Conservation (phyloP, 1,140 invertebrate species). For the Adoxophyes honmai region DNA sequence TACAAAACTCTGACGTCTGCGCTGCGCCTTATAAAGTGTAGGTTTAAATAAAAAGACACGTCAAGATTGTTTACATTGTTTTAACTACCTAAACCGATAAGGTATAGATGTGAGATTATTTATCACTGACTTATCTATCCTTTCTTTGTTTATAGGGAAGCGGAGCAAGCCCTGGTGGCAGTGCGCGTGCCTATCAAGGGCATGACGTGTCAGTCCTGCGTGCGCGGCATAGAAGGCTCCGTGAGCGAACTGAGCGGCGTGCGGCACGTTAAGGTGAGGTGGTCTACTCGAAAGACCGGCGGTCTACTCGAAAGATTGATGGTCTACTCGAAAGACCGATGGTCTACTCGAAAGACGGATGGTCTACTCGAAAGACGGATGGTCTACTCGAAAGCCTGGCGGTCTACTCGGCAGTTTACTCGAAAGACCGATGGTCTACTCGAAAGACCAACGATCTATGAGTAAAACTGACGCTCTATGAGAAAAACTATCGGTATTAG, state of each 20-base stretch:
- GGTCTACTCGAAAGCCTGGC: too few species aligned
- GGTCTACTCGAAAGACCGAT: neutral
- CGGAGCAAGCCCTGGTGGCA: slow-evolving; percentile 47
- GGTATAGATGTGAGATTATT: too few species aligned
- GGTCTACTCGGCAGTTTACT: neutral
- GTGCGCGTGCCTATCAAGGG: slow-evolving; percentile 82
- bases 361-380: neutral
- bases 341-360: slow-evolving; percentile 13
- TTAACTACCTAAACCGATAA: too few species aligned
- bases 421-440: neutral
- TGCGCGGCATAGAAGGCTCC: slow-evolving; percentile 84
- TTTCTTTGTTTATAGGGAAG: slow-evolving; percentile 45
- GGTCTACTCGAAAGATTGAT: slow-evolving; percentile 14
- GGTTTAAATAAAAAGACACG: too few species aligned
- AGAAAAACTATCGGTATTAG: too few species aligned
- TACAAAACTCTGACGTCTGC: too few species aligned
- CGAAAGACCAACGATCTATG: neutral
- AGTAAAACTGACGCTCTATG: too few species aligned
- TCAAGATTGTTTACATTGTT: too few species aligned
- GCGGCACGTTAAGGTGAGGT: slow-evolving; percentile 80
- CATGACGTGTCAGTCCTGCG: slow-evolving; percentile 92
- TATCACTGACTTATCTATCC: too few species aligned
- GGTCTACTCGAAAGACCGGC: slow-evolving; percentile 13
- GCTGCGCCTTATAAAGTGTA: too few species aligned
- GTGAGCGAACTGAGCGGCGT: slow-evolving; percentile 81